Base-by-base conservation (phyloP, 1,140 invertebrate genomes). In the Lepidurus apus region DNA sequence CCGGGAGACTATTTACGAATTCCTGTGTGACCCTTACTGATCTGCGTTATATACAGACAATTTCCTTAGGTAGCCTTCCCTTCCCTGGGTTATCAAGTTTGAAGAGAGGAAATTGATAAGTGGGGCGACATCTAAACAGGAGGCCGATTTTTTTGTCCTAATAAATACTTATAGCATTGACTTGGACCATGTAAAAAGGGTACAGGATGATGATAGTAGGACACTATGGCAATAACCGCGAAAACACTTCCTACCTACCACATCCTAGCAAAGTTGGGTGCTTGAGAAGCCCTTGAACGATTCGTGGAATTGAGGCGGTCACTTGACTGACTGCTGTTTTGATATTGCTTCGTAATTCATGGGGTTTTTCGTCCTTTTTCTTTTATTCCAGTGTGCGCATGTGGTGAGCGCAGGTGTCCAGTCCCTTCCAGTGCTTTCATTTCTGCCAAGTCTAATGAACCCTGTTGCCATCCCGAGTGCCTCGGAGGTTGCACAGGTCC, bases 391-490 rank as follows among this genome's bases (percentile, higher is more conserved):
- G 47, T 78, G 26, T 78, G 53, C 10, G 17, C n/a, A 5, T 43
- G 43, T 43, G 44, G 44, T 3, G 21, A 74, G 7, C 2, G 43
- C 24, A 7, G 13, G 34, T 75, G 74, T 75, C 34, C 74, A 17
- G n/a, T 77, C 34, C 26, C 43, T 17, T 17, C 21, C 42, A 47
- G 42, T 43, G 43, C 24, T 11, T n/a, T 65, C 53, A n/a, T 21
- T 7, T 65, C 53, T 17, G 8, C 53, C 13, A 65, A 65, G 45
- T 47, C 45, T 10, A 47, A 10, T 73, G 88, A 88, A 2, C 84
- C 87, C 1, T 97, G 95, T 84, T 98, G 96, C 84, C 87, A 94
- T 84, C 80, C 87, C 13, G 86, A 89, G 26, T 98, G 96, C 84
- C 83, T 97, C 5, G 95, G 95, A 34, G 93, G 95, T 13, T 98